Evolutionary conservation across 2,888 invertebrate species (phyloP), one percentile per base, ranked within the genome.

Genomic region (Schizotus pectinicornis): DNA sequence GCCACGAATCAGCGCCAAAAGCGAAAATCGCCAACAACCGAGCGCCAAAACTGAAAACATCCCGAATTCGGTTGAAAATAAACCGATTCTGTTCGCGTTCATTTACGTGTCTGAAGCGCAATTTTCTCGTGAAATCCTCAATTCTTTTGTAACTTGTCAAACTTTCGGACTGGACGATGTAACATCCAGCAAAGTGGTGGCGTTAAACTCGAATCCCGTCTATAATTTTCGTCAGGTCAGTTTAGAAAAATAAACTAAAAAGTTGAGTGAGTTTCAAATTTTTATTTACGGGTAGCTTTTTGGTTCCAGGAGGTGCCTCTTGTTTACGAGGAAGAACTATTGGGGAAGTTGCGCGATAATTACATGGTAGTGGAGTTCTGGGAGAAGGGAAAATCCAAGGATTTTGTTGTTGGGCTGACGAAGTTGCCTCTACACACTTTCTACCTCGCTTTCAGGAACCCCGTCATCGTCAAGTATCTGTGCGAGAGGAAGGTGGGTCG

Each of bases 361-460:
- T 82, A 80, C 62, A 78, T 86, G 67, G 74, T 82, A 8, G 71
- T 85, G 9, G 85, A 87, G 69, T 75, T 86, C 54, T 83, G 83
- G 74, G 80, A 81, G 38, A 80, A 80, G 63, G 73, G 64, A 11
- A 70, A 76, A 3, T 66, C 72, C 1, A 67, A 69, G 33, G 79
- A 82, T 59, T 71, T 73, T 49, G 67, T 83, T 3, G 67, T 85
- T 43, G 86, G 85, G 12, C 74, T 83, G 22, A 79, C 83, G 2
- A 83, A 83, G 68, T 69, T 87, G 43, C 79, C 85, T 3, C 70
- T 87, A 39, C 86, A 87, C 75, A 84, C 85, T 59, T 83, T 86
- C 67, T 87, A 83, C 66, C 77, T 86, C 45, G 84, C 86, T 0
- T 87, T 83, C 67, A 79, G 84, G 61, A 86, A 86, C 79, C 79